Base-by-base conservation (phyloP, 2,888 invertebrate genomes). In the Microctonus hyperodae region DNA sequence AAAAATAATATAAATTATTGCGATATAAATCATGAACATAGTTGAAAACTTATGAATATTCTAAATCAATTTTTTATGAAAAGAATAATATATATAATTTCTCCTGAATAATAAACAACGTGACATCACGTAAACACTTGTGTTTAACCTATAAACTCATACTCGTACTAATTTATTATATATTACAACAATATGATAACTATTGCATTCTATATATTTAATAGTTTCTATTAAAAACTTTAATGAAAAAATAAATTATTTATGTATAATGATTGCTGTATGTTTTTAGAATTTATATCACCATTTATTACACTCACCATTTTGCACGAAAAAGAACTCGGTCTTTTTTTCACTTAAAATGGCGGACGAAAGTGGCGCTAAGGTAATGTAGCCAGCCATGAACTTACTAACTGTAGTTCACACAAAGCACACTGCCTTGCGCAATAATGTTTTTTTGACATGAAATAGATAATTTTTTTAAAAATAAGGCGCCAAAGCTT, bases 1-100 rank as follows among this genome's bases (percentile, higher is more conserved):
- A 90, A 78, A n/a, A n/a, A n/a, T n/a, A n/a, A n/a, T n/a, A n/a
- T n/a, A 71, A 67, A 73, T 63, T 62, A 35, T 48, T n/a, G 23
- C 16, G 40, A 44, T 20, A 20, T 33, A 31, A 16, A 20, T 31
- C 13, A 31, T n/a, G n/a, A 10, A 16, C 9, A 53, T 37, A 23
- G 53, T 20, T 16, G 25, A 16, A 53, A 53, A 28, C 33, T 16
- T 31, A 20, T n/a, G 2, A 35, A n/a, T 25, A 33, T 28, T 3
- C 0, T 28, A 16, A 53, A 1, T 28, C 7, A 48, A 31, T 59
- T 9, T 11, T 10, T n/a, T n/a, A n/a, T n/a, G n/a, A 28, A 9
- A 25, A 16, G 20, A 20, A 4, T n/a, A n/a, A n/a, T n/a, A n/a
- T n/a, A n/a, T n/a, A n/a, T n/a, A n/a, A n/a, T n/a, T n/a, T n/a